Evolutionary conservation across 2,888 invertebrate species (phyloP).

Genomic region (Oxyteleia sp.): DNA sequence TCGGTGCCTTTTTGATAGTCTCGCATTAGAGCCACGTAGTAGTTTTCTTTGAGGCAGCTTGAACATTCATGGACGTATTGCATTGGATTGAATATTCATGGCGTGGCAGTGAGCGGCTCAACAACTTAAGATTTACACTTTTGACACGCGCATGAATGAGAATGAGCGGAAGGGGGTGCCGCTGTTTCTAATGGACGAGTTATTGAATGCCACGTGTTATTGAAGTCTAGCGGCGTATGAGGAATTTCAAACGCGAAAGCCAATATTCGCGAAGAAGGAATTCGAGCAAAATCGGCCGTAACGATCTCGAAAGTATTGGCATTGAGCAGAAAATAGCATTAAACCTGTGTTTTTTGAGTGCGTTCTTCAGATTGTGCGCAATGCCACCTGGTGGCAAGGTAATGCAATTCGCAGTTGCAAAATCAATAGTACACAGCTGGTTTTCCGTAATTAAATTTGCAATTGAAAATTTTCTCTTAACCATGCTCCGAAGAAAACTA

Average conservation of each 20-base stretch:
- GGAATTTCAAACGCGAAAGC: slow-evolving; percentile 28
- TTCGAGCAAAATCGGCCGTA: slow-evolving; percentile 21
- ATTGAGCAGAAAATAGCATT: slow-evolving; percentile 8
- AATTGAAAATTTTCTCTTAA: too few relatives aligned
- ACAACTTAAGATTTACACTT: slow-evolving; percentile 62
- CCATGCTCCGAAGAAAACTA: too few relatives aligned
- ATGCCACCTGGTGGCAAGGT: too few relatives aligned
- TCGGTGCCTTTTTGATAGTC: slow-evolving; percentile 41
- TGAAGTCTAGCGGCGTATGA: slow-evolving; percentile 30
- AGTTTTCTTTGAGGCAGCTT: slow-evolving; percentile 59
- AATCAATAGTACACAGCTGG: too few relatives aligned
- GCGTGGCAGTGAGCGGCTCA: slow-evolving; percentile 30
- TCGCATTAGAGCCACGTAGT: slow-evolving; percentile 40
- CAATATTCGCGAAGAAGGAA: slow-evolving; percentile 27
- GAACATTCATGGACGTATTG: slow-evolving; percentile 60
- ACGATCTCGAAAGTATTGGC: slow-evolving; percentile 17
- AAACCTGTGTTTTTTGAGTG: neutral
- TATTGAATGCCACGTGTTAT: slow-evolving; percentile 56
- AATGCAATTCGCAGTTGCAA: too few relatives aligned
- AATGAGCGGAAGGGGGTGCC: slow-evolving; percentile 5
- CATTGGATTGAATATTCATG: slow-evolving; percentile 65
- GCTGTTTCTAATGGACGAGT: slow-evolving; percentile 21
- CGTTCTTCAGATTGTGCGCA: neutral
- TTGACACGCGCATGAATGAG: slow-evolving; percentile 50
- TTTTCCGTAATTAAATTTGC: too few relatives aligned